Conservation (phyloP, 2,888 invertebrate species). For the Lathronympha strigana region DNA sequence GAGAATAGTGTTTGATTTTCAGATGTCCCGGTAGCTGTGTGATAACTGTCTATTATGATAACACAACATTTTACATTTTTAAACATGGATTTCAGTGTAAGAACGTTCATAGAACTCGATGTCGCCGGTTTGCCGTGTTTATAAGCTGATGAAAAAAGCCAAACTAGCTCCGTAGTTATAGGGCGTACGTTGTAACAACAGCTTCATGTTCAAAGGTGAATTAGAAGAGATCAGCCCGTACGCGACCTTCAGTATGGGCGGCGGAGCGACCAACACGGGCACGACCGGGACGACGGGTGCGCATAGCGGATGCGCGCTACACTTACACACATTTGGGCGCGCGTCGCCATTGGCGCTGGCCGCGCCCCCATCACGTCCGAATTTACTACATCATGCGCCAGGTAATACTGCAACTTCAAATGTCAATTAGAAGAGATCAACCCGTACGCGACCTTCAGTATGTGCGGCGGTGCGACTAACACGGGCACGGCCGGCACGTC, state of each 20-base stretch:
- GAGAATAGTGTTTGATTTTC: too few species aligned
- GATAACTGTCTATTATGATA: too few species aligned
- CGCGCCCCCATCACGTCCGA: slow-evolving; percentile 66
- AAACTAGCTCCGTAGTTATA: too few species aligned
- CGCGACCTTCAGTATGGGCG: slow-evolving; percentile 89
- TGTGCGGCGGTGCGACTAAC: slow-evolving; percentile 72
- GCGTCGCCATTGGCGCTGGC: slow-evolving; percentile 58
- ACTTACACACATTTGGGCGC: slow-evolving; percentile 63
- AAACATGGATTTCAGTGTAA: too few species aligned
- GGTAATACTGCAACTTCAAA: slow-evolving; percentile 50
- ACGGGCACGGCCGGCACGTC: slow-evolving; percentile 52
- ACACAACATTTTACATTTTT: too few species aligned
- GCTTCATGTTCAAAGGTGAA: slow-evolving; percentile 59
- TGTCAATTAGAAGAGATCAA: slow-evolving; percentile 88
- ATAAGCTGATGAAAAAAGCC: too few species aligned
- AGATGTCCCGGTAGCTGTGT: too few species aligned
- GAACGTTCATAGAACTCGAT: too few species aligned
- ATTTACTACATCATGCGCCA: slow-evolving; percentile 57
- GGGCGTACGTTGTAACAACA: too few species aligned
- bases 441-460: slow-evolving; percentile 90
- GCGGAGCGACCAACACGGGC: slow-evolving; percentile 48
- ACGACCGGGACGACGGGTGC: slow-evolving; percentile 64
- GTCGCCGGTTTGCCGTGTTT: too few species aligned
- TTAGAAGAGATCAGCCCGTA: slow-evolving; percentile 90
- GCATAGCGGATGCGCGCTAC: slow-evolving; percentile 71